These are phyloP conservation scores for Cantharis lateralis DNA, from an alignment of 2,888 invertebrate species.

Conservation along the genomic window DNA sequence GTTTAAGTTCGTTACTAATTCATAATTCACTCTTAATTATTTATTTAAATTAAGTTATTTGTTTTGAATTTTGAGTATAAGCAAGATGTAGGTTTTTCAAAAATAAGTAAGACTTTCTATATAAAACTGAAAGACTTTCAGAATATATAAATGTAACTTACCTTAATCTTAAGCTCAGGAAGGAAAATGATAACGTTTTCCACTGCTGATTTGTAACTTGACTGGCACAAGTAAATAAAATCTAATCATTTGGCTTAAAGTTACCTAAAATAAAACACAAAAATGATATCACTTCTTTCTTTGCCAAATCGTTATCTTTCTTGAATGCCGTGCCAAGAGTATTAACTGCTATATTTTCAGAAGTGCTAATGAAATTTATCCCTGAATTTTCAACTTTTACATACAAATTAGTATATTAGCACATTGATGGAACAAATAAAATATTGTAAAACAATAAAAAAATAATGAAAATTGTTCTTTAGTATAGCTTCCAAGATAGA, in stretches of 20 bases:
- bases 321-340: conserved; percentile 45
- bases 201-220: not conserved
- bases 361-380: conserved; percentile 50
- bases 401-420: conserved; percentile 50
- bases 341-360: conserved; percentile 43
- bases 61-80: not conserved
- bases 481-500: not conserved
- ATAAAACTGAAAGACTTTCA: not conserved
- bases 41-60: not conserved
- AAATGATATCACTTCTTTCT: conserved; percentile 37
- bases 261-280: conserved; percentile 41
- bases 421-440: conserved; percentile 38
- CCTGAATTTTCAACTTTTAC: conserved; percentile 46
- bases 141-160: not conserved
- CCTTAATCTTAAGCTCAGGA: not conserved
- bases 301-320: conserved; percentile 44
- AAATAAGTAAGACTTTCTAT: not conserved
- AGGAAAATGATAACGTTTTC: not conserved
- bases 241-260: conserved; percentile 30
- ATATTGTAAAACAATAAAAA: conserved; percentile 30
- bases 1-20: not conserved
- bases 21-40: not conserved
- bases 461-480: conserved; percentile 4
- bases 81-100: too few species aligned
- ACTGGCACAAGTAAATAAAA: conserved; percentile 8